A percentile compares a stretch with the other conserved stretches of the same genome.
These are phyloP conservation scores for Thermophis baileyi DNA, from an alignment of 2,113 vertebrate genomes.

Conservation along the genomic window DNA sequence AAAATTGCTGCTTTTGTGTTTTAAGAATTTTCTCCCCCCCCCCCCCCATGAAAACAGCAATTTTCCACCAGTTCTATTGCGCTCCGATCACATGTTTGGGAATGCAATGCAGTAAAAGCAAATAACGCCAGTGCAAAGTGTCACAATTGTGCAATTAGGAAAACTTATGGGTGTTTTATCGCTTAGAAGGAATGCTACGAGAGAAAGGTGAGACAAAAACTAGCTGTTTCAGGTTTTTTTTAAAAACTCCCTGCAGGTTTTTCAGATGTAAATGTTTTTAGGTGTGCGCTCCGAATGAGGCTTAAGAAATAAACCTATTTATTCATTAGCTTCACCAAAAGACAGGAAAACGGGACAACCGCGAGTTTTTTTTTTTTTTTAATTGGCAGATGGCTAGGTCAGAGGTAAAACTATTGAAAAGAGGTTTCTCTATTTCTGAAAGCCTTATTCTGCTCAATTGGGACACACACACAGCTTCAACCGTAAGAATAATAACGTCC, in stretches of 20 bases:
- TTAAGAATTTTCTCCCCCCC: too few species aligned
- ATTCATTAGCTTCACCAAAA: neutral
- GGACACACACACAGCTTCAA: neutral
- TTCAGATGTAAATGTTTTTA: neutral
- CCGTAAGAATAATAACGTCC: neutral
- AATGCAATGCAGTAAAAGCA: neutral
- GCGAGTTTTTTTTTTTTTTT: neutral
- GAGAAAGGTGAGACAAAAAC: neutral
- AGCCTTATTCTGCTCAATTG: neutral
- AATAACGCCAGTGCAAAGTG: neutral
- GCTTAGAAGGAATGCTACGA: neutral
- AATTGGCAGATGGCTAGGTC: neutral
- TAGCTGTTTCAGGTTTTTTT: neutral
- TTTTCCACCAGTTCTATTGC: too few species aligned
- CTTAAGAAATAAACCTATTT: neutral
- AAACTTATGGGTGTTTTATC: neutral
- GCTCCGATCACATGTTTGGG: neutral
- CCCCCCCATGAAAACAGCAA: fast-evolving
- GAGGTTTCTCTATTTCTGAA: neutral
- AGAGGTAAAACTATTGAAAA: neutral
- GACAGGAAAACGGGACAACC: neutral
- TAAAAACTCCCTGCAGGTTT: neutral
- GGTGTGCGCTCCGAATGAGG: neutral
- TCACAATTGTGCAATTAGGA: neutral
- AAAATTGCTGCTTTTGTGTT: neutral